A percentile compares a stretch with the other conserved stretches of the same genome.
phyloP scores from a whole-genome alignment of 2,888 invertebrate species.

The Acanthoscelides obtectus region DNA sequence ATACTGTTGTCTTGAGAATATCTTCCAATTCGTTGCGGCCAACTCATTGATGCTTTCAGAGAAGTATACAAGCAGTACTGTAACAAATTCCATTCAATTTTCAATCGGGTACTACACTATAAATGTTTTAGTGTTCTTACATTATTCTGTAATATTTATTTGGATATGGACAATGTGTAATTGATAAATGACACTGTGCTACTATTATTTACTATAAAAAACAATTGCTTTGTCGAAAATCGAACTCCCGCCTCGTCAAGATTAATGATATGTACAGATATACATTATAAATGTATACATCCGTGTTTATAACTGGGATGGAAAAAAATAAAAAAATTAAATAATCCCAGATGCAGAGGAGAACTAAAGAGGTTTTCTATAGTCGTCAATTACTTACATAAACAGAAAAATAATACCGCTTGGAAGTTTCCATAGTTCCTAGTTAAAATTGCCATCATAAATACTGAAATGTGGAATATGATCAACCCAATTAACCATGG shows the following conservation, averaged over 20 bases:
- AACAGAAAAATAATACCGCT: conserved; percentile 72
- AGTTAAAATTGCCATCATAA: conserved; percentile 73
- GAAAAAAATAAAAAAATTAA: conserved; percentile 11
- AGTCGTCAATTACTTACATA: conserved; percentile 60
- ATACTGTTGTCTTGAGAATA: conserved; percentile 87
- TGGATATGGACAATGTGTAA: too few relatives aligned
- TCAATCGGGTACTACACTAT: too few relatives aligned
- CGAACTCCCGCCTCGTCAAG: too few relatives aligned
- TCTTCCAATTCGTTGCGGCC: conserved; percentile 81
- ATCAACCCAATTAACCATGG: conserved; percentile 79
- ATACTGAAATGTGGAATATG: conserved; percentile 70
- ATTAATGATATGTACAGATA: too few relatives aligned
- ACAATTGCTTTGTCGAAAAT: too few relatives aligned
- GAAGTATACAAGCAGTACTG: conserved; percentile 83
- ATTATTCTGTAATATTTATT: too few relatives aligned
- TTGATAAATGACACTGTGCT: too few relatives aligned
- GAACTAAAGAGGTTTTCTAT: background rate
- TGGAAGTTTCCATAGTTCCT: conserved; percentile 84
- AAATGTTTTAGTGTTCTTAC: too few relatives aligned
- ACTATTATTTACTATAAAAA: too few relatives aligned
- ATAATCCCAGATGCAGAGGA: background rate
- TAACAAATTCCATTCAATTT: too few relatives aligned
- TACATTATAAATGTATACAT: too few relatives aligned
- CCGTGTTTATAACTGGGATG: too few relatives aligned
- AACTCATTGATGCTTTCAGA: conserved; percentile 88